These are phyloP conservation scores for Megalops atlanticus DNA, from an alignment of 2,113 vertebrate genomes.

Conservation along the genomic window DNA sequence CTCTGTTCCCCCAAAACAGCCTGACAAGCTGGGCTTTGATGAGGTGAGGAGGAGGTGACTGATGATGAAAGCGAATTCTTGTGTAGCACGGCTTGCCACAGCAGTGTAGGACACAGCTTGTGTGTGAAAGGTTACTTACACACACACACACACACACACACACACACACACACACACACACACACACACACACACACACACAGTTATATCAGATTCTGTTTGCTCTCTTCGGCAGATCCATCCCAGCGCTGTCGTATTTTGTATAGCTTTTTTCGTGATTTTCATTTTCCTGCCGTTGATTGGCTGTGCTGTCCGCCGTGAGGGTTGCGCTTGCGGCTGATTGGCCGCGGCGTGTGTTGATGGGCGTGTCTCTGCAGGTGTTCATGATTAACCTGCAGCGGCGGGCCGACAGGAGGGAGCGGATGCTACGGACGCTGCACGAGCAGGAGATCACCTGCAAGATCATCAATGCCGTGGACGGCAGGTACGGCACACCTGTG, in stretches of 20 bases:
- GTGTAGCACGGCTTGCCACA: no score
- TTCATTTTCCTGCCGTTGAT: not conserved
- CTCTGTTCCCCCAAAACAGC: constrained; percentile 63
- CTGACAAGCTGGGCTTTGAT: constrained; percentile 85
- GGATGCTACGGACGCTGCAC: constrained; percentile 74
- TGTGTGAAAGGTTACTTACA: no score
- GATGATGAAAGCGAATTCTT: no score
- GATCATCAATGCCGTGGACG: constrained; percentile 80
- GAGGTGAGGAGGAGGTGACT: constrained; percentile 67
- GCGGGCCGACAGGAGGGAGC: constrained; percentile 73
- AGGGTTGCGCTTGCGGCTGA: not conserved
- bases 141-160: no score
- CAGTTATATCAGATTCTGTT: no score
- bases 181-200: no score
- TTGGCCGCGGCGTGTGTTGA: not conserved
- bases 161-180: no score
- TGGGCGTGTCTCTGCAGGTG: constrained; percentile 62
- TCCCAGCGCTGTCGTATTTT: no score
- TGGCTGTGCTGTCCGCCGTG: not conserved
- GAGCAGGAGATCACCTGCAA: constrained; percentile 78
- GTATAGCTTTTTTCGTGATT: no score
- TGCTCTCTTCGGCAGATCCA: no score
- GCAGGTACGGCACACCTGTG: constrained; percentile 73
- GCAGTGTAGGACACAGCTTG: no score
- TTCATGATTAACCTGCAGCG: constrained; percentile 87